Evolutionary conservation across 2,888 invertebrate species (phyloP).

Genomic region (Taenaris catops): DNA sequence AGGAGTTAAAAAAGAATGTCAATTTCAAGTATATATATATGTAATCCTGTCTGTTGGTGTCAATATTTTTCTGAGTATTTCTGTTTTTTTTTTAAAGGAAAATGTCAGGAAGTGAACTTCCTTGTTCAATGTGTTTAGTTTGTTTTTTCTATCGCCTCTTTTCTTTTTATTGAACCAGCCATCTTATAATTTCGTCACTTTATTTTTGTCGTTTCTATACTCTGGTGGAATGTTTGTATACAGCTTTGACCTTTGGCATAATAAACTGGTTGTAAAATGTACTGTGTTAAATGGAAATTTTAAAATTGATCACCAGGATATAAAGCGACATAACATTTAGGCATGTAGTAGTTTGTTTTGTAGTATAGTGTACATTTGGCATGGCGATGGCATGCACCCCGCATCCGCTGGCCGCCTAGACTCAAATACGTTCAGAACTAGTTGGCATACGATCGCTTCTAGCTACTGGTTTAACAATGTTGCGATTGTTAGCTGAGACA

Average conservation of each 20-base stretch:
- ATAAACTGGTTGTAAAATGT: too few relatives aligned
- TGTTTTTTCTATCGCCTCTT: neutral
- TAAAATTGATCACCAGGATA: slow-evolving; percentile 39
- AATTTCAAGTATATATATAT: neutral
- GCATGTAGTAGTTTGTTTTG: slow-evolving; percentile 41
- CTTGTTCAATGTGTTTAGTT: slow-evolving; percentile 3
- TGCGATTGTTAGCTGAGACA: slow-evolving; percentile 6
- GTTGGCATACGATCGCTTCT: slow-evolving; percentile 16
- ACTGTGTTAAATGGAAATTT: too few relatives aligned
- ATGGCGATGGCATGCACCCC: slow-evolving; percentile 73
- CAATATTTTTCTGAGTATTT: too few relatives aligned
- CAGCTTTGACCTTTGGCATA: too few relatives aligned
- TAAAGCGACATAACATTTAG: slow-evolving; percentile 24
- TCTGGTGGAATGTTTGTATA: slow-evolving; percentile 42
- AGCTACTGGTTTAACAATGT: slow-evolving; percentile 27
- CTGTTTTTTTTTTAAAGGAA: too few relatives aligned
- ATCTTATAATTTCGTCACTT: slow-evolving; percentile 47
- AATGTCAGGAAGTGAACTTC: neutral
- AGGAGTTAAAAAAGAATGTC: neutral
- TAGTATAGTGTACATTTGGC: slow-evolving; percentile 56
- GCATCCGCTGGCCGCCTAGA: slow-evolving; percentile 56
- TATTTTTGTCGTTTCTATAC: slow-evolving; percentile 32
- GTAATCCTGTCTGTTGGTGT: neutral
- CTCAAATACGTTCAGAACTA: slow-evolving; percentile 51
- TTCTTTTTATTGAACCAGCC: slow-evolving; percentile 29